Evolutionary conservation across 2,113 vertebrate genomes (phyloP), one percentile per base, ranked within the genome.

Genomic region (Abramis brama): DNA sequence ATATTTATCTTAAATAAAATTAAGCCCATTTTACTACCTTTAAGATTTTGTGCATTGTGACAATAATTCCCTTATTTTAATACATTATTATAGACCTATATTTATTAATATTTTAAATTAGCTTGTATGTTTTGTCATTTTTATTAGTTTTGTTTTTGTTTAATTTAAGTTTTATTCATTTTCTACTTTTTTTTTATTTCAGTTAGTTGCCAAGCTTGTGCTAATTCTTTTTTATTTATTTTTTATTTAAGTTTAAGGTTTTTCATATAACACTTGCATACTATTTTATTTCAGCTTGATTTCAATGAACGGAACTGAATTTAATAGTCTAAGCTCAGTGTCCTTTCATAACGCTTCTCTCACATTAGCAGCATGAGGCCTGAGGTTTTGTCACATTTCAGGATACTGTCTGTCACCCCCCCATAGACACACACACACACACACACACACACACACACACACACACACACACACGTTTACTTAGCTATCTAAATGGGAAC

Each of bases 351-450:
- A 45, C 23, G 6, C 36, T 60, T 85, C 55, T 85, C 66, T 87
- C 88, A 87, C 79, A 85, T 70, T 70, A 50, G 43, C 21, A 77
- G 33, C 43, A 21, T 62, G 25, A 79, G 33, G 79, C 83, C 85
- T 62, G 55, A 17, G 66, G 27, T 71, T 75, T 78, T 79, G 77
- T 84, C 70, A 84, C 84, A 86, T 86, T 77, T 83, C 78, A 33
- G 85, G 91, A 91, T 9, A 23, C 92, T 94, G 94, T 93, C 94
- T 95, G 93, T 93, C 92, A 94, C 81, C 80, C 9, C 55, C 17
- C 17, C 45, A 47, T 11, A 36, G 0, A 36, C 45, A 2, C 83
- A 62, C 81, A 88, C 79, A 85, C 39, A 5, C 60, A 70, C 45
- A 36, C 76, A 85, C 57, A 52, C 90, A 90, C 87, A 36, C 30